Evolutionary conservation across 1,140 invertebrate species (phyloP).

Genomic region (Telenomus remus): DNA sequence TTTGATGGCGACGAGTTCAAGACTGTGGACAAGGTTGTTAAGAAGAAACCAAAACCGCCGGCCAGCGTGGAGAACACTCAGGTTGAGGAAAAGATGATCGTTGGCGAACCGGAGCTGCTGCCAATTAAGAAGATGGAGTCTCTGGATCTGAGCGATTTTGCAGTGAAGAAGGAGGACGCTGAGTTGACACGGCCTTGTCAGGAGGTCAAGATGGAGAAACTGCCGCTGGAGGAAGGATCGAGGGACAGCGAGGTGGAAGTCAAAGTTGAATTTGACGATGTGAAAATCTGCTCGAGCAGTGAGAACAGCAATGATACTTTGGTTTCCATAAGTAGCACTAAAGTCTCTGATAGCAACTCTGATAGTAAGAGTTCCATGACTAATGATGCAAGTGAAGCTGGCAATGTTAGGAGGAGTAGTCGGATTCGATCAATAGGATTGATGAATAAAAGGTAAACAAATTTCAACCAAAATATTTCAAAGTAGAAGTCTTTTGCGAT

Average conservation of each 20-base stretch:
- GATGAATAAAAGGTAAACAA: slow-evolving; percentile 39
- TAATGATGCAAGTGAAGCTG: slow-evolving; percentile 71
- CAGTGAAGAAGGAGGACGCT: slow-evolving; percentile 48
- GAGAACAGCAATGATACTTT: slow-evolving; percentile 73
- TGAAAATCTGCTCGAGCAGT: slow-evolving; percentile 70
- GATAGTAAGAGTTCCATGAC: slow-evolving; percentile 60
- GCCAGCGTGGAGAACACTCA: slow-evolving; percentile 14
- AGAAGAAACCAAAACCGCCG: slow-evolving; percentile 7
- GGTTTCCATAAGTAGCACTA: slow-evolving; percentile 61
- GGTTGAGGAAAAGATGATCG: slow-evolving; percentile 16
- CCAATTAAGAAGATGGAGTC: slow-evolving; percentile 41
- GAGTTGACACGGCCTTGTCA: slow-evolving; percentile 1
- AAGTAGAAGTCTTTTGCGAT: too few species aligned
- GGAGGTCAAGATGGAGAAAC: slow-evolving; percentile 26
- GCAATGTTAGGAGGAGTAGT: slow-evolving; percentile 72
- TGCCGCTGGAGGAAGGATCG: slow-evolving; percentile 62
- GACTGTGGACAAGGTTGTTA: slow-evolving; percentile 17
- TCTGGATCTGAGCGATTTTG: slow-evolving; percentile 20
- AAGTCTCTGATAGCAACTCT: slow-evolving; percentile 59
- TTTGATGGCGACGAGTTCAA: slow-evolving; percentile 42
- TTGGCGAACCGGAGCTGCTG: slow-evolving; percentile 19
- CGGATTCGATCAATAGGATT: slow-evolving; percentile 72
- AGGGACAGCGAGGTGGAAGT: slow-evolving; percentile 67
- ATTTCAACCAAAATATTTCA: too few species aligned
- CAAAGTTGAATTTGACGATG: slow-evolving; percentile 67